These are phyloP conservation scores for Perdix hodgsoniae DNA, from an alignment of 2,797 vertebrate genomes.

Conservation along the genomic window DNA sequence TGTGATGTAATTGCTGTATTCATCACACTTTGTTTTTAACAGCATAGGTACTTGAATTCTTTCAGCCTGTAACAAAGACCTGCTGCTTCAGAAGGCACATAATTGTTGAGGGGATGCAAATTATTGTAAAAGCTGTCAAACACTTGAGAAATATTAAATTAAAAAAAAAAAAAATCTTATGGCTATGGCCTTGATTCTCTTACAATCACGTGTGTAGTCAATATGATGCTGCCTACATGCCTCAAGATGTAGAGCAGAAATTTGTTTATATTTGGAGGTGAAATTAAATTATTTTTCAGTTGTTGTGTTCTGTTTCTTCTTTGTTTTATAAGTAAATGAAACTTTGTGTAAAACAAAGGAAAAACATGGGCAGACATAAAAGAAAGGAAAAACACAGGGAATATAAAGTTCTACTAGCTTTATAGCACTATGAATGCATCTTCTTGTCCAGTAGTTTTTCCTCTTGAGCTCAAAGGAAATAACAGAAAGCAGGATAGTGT, in stretches of 20 bases:
- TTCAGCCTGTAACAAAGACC: not conserved
- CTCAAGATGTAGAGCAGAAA: not conserved
- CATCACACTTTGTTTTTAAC: not conserved
- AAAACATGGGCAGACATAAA: not conserved
- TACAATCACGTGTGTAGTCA: not conserved
- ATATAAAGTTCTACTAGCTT: not conserved
- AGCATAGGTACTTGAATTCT: not conserved
- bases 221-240: not conserved
- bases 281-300: not conserved
- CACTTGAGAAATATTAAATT: not conserved
- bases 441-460: not conserved
- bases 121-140: not conserved
- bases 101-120: not conserved
- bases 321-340: not conserved
- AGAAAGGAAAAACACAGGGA: not conserved
- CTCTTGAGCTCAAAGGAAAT: not conserved
- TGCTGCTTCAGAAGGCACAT: not conserved
- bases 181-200: not conserved
- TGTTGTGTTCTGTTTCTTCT: not conserved
- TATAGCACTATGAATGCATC: not conserved
- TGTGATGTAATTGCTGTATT: not conserved
- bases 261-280: not conserved
- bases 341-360: not conserved
- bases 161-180: not conserved
- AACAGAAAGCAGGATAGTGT: not conserved